A percentile compares a stretch with the other conserved stretches of the same genome.
phyloP scores from a whole-genome alignment of 2,113 vertebrate genomes.

The Tachuris rubrigastra region DNA sequence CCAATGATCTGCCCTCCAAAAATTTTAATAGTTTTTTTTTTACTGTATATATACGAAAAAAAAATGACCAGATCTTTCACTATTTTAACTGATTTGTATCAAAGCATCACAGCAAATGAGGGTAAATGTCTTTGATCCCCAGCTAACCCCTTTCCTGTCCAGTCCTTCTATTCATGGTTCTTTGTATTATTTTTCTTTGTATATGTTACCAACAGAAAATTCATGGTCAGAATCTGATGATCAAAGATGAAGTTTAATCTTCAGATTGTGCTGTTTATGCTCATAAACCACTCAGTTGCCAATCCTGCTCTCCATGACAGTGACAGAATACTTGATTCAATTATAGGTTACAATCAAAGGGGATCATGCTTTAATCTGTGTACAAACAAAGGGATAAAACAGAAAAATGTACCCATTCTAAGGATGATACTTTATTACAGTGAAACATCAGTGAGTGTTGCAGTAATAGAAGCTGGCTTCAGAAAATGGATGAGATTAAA shows the following conservation, averaged over 20 bases:
- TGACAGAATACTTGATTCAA: slow-evolving; percentile 34
- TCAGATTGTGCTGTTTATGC: slow-evolving; percentile 20
- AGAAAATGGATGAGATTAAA: slow-evolving; percentile 18
- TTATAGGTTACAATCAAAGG: slow-evolving; percentile 43
- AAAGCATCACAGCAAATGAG: background rate
- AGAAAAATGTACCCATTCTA: slow-evolving; percentile 37
- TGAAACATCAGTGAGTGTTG: background rate
- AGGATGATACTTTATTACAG: slow-evolving; percentile 50
- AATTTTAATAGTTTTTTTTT: background rate
- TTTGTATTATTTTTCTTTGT: slow-evolving; percentile 23
- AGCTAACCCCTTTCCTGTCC: background rate
- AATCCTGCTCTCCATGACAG: background rate
- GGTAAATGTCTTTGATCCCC: background rate
- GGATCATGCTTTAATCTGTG: slow-evolving; percentile 63
- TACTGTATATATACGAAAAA: background rate
- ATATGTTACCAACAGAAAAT: slow-evolving; percentile 18
- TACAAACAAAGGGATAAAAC: slow-evolving; percentile 70
- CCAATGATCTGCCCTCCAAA: background rate
- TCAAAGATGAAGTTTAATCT: slow-evolving; percentile 54
- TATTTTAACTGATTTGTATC: background rate
- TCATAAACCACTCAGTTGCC: slow-evolving; percentile 12
- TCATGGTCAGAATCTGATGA: slow-evolving; percentile 16
- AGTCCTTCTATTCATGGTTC: background rate
- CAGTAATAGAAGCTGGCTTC: background rate
- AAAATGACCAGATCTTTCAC: background rate